These are phyloP conservation scores for Barbus barbus DNA, from an alignment of 2,113 vertebrate genomes.

Conservation along the genomic window DNA sequence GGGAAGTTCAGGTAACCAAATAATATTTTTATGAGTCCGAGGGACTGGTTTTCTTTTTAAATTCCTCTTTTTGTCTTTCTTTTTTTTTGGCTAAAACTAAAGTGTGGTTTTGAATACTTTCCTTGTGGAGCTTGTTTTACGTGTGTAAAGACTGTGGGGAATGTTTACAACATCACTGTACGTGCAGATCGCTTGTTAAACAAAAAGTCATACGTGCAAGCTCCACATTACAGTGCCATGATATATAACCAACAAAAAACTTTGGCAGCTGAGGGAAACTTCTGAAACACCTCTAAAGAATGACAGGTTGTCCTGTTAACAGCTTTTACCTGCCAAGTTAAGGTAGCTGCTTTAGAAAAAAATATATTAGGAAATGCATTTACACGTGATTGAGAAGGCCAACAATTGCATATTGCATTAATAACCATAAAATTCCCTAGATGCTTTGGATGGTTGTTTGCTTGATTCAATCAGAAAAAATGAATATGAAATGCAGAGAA, in stretches of 20 bases:
- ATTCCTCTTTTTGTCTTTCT: too few species aligned
- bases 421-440: slow-evolving; percentile 1
- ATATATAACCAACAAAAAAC: slow-evolving; percentile 63
- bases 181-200: slow-evolving; percentile 24
- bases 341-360: slow-evolving; percentile 62
- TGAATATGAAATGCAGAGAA: slow-evolving; percentile 28
- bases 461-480: slow-evolving; percentile 24
- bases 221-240: slow-evolving; percentile 33
- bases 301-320: background rate
- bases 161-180: slow-evolving; percentile 33
- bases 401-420: slow-evolving; percentile 17
- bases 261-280: slow-evolving; percentile 60
- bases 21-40: too few species aligned
- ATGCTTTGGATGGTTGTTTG: background rate
- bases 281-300: slow-evolving; percentile 54
- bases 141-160: slow-evolving; percentile 17
- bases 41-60: too few species aligned
- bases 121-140: background rate
- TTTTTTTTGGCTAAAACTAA: too few species aligned
- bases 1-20: too few species aligned
- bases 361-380: slow-evolving; percentile 56
- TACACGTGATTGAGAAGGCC: background rate
- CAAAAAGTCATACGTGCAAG: slow-evolving; percentile 28
- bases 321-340: slow-evolving; percentile 47
- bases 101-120: slow-evolving; percentile 1